Evolutionary conservation across 1,140 invertebrate genomes (phyloP), one percentile per base, ranked within the genome.

Genomic region (Apis laboriosa): DNA sequence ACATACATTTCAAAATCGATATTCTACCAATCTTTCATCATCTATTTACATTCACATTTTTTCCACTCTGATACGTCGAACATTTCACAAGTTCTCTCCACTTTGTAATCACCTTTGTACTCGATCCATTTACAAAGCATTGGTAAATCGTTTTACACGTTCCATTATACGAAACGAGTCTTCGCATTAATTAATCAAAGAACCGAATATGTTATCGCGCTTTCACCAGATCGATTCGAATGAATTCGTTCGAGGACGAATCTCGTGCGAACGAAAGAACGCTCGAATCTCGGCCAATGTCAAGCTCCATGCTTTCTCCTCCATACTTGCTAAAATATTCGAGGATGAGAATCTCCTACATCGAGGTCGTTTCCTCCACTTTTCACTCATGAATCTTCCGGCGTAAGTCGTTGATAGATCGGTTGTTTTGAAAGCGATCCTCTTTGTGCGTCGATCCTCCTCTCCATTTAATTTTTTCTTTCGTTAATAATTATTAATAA

Each of bases 251-350:
- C 71, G 66, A 55, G 64, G 17, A 67, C 61, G 64, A 79, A 84
- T 83, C 5, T 87, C 64, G 60, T 86, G 76, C 58, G 64, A 63
- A 63, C 15, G 73, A 78, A 83, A 73, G 64, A 87, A 70, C 72
- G 70, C 51, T 24, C 58, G 15, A 77, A 77, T 77, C n/a, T 82
- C 68, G 84, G 84, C 75, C 84, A 83, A 76, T 86, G 85, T 83
- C 76, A 58, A 77, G 55, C 15, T 63, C 2, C 67, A 68, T 58
- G 79, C 84, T 87, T 86, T 86, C 84, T 86, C 84, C 64, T 77
- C 28, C 28, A 17, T 12, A 53, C 24, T n/a, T 7, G 28, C 43
- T 66, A n/a, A 13, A 61, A 56, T 19, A 82, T 63, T 61, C 53
- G 43, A 66, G 64, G 60, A 83, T 43, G 21, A n/a, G 51, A 8